These are phyloP conservation scores for Ips nitidus DNA, from an alignment of 1,140 invertebrate genomes.

Conservation along the genomic window DNA sequence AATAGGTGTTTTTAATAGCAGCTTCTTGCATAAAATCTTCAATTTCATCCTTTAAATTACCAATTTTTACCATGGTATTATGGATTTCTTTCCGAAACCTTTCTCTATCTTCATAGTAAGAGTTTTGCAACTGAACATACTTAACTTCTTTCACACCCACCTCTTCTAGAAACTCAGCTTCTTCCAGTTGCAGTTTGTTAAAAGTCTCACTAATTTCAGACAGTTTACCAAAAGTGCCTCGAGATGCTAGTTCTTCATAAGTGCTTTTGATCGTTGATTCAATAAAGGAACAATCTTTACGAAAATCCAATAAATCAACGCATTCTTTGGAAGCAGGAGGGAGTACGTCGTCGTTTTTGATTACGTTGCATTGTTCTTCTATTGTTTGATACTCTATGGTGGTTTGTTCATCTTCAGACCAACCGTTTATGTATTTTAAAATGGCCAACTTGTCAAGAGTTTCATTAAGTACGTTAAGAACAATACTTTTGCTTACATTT, in stretches of 20 bases:
- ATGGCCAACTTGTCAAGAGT: slow-evolving; percentile 32
- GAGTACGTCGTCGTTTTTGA: slow-evolving; percentile 15
- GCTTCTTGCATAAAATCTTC: slow-evolving; percentile 42
- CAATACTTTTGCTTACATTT: background rate
- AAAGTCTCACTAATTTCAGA: slow-evolving; percentile 16
- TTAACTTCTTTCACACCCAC: slow-evolving; percentile 21
- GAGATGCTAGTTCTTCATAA: slow-evolving; percentile 25
- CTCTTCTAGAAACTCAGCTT: slow-evolving; percentile 18
- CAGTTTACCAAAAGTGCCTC: slow-evolving; percentile 26
- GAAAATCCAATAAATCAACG: slow-evolving; percentile 26
- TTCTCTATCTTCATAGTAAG: slow-evolving; percentile 17
- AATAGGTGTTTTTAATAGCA: slow-evolving; percentile 39
- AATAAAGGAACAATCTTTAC: slow-evolving; percentile 32
- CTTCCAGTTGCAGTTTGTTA: slow-evolving; percentile 25
- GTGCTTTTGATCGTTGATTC: slow-evolving; percentile 20
- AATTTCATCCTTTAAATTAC: slow-evolving; percentile 45
- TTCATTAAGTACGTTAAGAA: slow-evolving; percentile 29
- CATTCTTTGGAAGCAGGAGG: slow-evolving; percentile 10
- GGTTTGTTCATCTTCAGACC: slow-evolving; percentile 22
- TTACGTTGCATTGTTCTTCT: slow-evolving; percentile 24
- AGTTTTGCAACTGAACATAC: slow-evolving; percentile 21
- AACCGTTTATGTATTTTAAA: slow-evolving; percentile 25
- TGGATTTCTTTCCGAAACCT: slow-evolving; percentile 20
- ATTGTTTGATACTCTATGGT: slow-evolving; percentile 22
- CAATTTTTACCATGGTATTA: slow-evolving; percentile 36